Evolutionary conservation across 1,140 invertebrate genomes (phyloP), one percentile per base, ranked within the genome.

Genomic region (Calycopis cecrops): DNA sequence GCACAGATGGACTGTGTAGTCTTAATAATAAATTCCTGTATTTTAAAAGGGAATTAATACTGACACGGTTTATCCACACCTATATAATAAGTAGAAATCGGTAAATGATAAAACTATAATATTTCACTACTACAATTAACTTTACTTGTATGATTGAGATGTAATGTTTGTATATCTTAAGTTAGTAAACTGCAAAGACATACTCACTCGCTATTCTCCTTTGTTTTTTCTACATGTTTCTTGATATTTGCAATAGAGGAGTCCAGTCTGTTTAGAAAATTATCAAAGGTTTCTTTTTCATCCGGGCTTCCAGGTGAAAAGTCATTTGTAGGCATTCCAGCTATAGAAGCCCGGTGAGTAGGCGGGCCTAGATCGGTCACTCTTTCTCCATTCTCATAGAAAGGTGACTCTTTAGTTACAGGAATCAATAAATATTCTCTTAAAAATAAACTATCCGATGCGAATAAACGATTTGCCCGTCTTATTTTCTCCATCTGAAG

Each of bases 401-500:
- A 88, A 56, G 88, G 86, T 55, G 89, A 91, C 66, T 91, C 90
- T 67, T 89, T 89, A 60, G 91, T 89, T 57, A 94, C 90, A 48
- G 95, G 95, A 70, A 97, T 94, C 70, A 96, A 83, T 59, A 97
- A 88, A 84, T 91, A 91, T 79, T 95, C 93, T 63, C 94, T 89
- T 72, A 96, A 89, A 89, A 95, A 96, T 74, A 97, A 91, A 89
- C 95, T 97, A 79, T 98, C 96, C 38, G 94, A 92, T 10, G 95
- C 94, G 90, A 95, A 98, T 60, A 98, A 87, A 67, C 94, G 92
- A 80, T 97, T 98, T 35, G 92, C 92, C 74, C 95, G 90, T 71
- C 95, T 91, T 77, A 98, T 96, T 87, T 96, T 94, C 88, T 97
- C 96, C 77, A 95, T 97, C 95, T 97, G 83, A 40, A 90, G 90